Conservation (phyloP, 2,113 vertebrate genomes). For the Lepisosteus oculatus region DNA sequence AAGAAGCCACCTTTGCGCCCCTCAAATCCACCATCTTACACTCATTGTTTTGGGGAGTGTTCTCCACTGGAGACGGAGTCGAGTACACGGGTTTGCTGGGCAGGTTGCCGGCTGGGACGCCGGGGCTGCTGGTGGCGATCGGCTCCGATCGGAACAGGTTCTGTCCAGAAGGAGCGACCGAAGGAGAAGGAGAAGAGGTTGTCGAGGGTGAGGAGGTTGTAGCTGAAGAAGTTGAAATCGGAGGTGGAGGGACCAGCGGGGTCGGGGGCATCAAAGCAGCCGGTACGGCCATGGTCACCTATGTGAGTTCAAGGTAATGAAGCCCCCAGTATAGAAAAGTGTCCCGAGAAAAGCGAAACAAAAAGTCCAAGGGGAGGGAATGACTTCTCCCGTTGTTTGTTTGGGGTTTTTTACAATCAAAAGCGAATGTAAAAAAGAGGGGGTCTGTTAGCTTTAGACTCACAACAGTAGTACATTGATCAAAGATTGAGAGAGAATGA, state of each 20-base stretch:
- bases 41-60: conserved; percentile 98
- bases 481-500: conserved; percentile 92
- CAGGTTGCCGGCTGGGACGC: conserved; percentile 68
- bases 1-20: conserved; percentile 94
- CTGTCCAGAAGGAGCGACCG: conserved; percentile 67
- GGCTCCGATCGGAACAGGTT: conserved; percentile 85
- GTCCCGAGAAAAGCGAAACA: conserved; percentile 53
- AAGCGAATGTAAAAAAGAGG: conserved; percentile 72
- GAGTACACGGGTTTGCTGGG: conserved; percentile 93
- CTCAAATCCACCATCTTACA: conserved; percentile 97
- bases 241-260: conserved; percentile 79
- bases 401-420: conserved; percentile 54
- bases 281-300: conserved; percentile 95
- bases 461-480: conserved; percentile 84
- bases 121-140: conserved; percentile 68
- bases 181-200: conserved; percentile 85
- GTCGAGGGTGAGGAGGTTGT: conserved; percentile 78
- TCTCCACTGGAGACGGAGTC: conserved; percentile 95
- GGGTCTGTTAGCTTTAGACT: conserved; percentile 70
- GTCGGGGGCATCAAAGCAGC: conserved; percentile 89
- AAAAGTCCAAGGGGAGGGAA: conserved; percentile 63
- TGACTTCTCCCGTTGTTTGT: conserved; percentile 70
- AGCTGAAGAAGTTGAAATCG: conserved; percentile 79
- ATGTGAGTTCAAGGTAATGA: conserved; percentile 63
- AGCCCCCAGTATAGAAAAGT: conserved; percentile 55